phyloP scores from a whole-genome alignment of 1,140 invertebrate species.

The Drosophila tropicalis region DNA sequence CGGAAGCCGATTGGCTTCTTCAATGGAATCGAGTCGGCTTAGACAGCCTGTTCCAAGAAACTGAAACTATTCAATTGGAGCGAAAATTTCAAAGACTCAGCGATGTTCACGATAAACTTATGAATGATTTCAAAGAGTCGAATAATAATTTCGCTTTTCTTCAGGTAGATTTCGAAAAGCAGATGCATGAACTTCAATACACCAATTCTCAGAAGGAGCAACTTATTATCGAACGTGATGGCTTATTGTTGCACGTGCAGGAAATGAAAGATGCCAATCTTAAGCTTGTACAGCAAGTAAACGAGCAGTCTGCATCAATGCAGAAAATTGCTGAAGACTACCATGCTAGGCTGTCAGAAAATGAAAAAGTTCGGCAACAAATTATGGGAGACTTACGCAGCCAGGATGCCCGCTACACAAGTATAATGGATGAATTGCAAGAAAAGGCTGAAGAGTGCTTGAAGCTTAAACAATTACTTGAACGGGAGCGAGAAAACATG shows the following conservation, averaged over 20 bases:
- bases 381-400: not conserved
- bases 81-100: not conserved
- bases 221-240: constrained; percentile 2
- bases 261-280: not conserved
- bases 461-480: not conserved
- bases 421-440: not conserved
- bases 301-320: not conserved
- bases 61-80: not conserved
- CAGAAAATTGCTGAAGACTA: not conserved
- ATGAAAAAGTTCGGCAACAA: not conserved
- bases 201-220: not conserved
- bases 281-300: not conserved
- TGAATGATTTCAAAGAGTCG: not conserved
- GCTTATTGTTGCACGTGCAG: constrained; percentile 16
- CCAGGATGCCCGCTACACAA: not conserved
- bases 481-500: not conserved
- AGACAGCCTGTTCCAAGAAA: not conserved
- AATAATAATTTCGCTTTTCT: not conserved
- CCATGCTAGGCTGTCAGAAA: not conserved
- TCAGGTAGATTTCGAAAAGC: not conserved
- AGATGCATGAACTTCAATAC: not conserved
- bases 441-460: not conserved
- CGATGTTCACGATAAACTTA: not conserved
- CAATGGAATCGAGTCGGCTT: not conserved
- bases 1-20: not conserved